phyloP scores from a whole-genome alignment of 37 sponge, comb jelly and placozoan genomes.

The Mnemiopsis leidyi region DNA sequence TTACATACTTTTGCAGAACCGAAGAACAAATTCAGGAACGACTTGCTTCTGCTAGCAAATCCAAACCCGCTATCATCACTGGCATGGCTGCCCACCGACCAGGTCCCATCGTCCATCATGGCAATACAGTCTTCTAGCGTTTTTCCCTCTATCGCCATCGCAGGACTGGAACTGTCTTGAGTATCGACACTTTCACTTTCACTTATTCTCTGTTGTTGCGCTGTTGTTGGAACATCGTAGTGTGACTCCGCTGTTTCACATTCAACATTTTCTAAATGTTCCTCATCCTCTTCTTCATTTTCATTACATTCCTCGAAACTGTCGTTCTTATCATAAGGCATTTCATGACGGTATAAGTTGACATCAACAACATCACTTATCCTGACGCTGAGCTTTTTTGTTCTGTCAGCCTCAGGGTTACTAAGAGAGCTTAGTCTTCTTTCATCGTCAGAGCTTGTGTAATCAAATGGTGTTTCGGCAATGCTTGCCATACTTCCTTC shows the following conservation, averaged over 20 bases:
- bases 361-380: background rate
- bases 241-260: background rate
- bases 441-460: slow-evolving; percentile 46
- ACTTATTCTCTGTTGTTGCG: background rate
- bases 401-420: background rate
- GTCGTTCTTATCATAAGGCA: background rate
- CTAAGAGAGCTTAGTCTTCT: background rate
- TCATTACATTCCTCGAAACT: background rate
- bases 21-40: slow-evolving; percentile 27
- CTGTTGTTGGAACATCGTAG: background rate
- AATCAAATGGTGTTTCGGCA: slow-evolving; percentile 48
- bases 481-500: background rate
- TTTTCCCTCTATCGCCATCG: background rate
- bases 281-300: background rate
- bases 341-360: background rate
- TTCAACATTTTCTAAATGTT: too few species aligned
- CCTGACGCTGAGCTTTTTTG: background rate
- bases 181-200: background rate
- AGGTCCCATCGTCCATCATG: slow-evolving; percentile 18
- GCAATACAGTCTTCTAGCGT: slow-evolving; percentile 22
- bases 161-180: background rate
- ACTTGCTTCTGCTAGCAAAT: slow-evolving; percentile 15
- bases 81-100: background rate
- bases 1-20: background rate
- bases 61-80: background rate